Conservation (phyloP, 2,113 vertebrate genomes). For the Megaceryle maxima region DNA sequence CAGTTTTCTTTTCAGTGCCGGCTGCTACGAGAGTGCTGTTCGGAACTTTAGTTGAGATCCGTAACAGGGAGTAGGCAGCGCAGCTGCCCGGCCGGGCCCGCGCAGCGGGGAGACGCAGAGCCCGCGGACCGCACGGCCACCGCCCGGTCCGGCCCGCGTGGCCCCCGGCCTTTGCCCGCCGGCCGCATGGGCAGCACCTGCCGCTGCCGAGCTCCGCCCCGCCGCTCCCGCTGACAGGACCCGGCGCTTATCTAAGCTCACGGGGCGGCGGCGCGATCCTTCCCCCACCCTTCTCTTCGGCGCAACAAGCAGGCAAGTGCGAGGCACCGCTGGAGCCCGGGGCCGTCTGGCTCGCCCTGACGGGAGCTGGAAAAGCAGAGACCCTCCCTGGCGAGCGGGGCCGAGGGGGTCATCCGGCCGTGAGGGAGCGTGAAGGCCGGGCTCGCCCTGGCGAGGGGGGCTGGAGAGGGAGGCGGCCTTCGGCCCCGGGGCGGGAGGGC, state of each 20-base stretch:
- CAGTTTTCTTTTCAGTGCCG: fast-evolving
- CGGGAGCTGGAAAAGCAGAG: too few relatives aligned
- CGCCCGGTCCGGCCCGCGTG: too few relatives aligned
- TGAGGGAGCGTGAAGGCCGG: not conserved
- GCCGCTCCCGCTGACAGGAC: not conserved
- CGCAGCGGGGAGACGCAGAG: not conserved
- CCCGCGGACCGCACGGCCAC: too few relatives aligned
- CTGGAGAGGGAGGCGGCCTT: not conserved
- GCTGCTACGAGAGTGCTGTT: fast-evolving
- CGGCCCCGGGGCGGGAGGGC: not conserved
- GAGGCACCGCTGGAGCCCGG: not conserved
- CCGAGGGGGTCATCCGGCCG: not conserved
- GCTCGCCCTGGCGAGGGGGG: not conserved
- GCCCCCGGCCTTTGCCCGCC: not conserved
- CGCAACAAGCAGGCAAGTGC: not conserved
- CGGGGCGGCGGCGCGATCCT: not conserved
- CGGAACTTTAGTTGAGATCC: fast-evolving
- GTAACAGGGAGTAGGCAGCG: fast-evolving
- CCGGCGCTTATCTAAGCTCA: not conserved
- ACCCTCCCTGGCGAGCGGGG: not conserved
- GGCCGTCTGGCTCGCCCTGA: too few relatives aligned
- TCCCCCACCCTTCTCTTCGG: not conserved
- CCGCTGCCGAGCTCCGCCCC: not conserved
- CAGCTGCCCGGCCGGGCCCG: not conserved
- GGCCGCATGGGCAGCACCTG: not conserved